Percentiles rank a stretch among this genome's conserved stretches.
Evolutionary conservation across 2,888 invertebrate species (phyloP).

Genomic region (Operophtera brumata): DNA sequence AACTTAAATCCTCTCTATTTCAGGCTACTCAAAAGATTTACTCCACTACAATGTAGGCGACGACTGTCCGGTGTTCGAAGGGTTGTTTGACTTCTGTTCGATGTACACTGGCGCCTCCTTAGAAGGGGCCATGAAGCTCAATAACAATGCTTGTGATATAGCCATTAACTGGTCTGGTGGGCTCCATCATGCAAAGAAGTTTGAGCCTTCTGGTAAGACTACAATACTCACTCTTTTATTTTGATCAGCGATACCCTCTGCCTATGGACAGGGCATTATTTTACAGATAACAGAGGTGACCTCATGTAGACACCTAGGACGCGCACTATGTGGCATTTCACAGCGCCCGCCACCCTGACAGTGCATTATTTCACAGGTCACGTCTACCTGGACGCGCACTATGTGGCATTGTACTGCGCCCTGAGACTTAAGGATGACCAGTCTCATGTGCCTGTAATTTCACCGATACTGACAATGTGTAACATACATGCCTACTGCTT

Average conservation of each 20-base stretch:
- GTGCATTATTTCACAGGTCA: too few species aligned
- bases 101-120: constrained; percentile 99
- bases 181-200: constrained; percentile 99
- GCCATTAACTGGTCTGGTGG: constrained; percentile 99
- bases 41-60: constrained; percentile 98
- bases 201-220: constrained; percentile 91
- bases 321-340: too few species aligned
- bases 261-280: too few species aligned
- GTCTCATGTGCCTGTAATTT: too few species aligned
- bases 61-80: constrained; percentile 97
- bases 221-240: background rate
- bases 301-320: too few species aligned
- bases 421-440: too few species aligned
- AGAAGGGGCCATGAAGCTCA: constrained; percentile 97
- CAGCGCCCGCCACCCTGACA: too few species aligned
- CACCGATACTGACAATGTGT: too few species aligned
- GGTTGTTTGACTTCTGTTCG: constrained; percentile 98
- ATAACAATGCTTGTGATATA: constrained; percentile 96
- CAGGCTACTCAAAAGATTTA: constrained; percentile 93
- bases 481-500: too few species aligned
- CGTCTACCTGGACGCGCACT: too few species aligned
- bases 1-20: constrained; percentile 27
- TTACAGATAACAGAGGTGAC: too few species aligned
- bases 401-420: too few species aligned
- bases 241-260: background rate